Base-by-base conservation (phyloP, 2,888 invertebrate genomes). In the Aelia acuminata region DNA sequence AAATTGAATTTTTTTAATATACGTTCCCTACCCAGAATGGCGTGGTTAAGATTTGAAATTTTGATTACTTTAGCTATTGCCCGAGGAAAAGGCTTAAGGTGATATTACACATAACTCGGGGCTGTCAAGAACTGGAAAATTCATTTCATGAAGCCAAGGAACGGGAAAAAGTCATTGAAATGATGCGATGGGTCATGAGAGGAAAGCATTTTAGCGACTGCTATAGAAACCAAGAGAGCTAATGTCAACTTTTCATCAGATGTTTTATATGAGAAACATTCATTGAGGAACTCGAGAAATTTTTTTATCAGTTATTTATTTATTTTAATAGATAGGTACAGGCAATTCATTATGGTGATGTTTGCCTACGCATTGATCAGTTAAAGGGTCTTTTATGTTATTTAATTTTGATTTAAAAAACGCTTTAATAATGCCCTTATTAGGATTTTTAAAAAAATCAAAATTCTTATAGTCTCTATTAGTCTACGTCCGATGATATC, bases 91-190 rank as follows among this genome's bases (percentile, higher is more conserved):
- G 80, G 22, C 22, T n/a, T n/a, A n/a, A n/a, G n/a, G 43, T 80
- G 43, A 80, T 80, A 80, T 39, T 39, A 43, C 80, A 43, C 80
- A 80, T 80, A 80, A 80, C 3, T 80, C 80, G 43, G n/a, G 43
- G 43, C 80, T 80, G 80, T 47, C 80, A 47, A 80, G 80, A 80
- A 80, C 43, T 39, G 80, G 80, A 43, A 47, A 80, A 80, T 80
- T 80, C 80, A 80, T 80, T 80, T 80, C 39, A 47, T 43, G 22
- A 13, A 8, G 7, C 20, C 11, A 70, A 70, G 63, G 63, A 20
- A 70, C 1, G 63, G 35, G 13, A 26, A 53, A 53, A 70, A 70
- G 63, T 31, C 31, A 18, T 26, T 35, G 35, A 70, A 70, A 70
- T 70, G 31, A 18, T 70, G 63, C 31, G 63, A 70, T 70, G 26